Evolutionary conservation across 2,113 vertebrate species (phyloP).

Genomic region (Dicrurus megarhynchus): DNA sequence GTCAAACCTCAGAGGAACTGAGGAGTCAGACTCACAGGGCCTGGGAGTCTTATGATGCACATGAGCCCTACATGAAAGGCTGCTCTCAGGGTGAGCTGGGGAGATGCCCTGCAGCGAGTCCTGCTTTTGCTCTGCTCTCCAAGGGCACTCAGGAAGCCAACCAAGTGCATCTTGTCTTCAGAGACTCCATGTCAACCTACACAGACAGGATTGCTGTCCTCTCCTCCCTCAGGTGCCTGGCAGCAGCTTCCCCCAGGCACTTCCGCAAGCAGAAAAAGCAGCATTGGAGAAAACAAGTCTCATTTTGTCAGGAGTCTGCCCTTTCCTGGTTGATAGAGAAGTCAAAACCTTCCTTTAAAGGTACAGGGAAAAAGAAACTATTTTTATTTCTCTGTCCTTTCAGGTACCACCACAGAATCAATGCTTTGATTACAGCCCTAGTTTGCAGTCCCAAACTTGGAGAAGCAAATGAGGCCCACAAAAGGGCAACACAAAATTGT

Average conservation of each 20-base stretch:
- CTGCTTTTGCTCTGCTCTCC: background rate
- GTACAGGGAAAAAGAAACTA: background rate
- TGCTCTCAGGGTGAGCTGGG: background rate
- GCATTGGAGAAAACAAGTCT: background rate
- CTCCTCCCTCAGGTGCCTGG: background rate
- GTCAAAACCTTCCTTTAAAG: background rate
- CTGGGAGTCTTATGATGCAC: background rate
- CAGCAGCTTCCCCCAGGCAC: background rate
- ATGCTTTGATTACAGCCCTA: background rate
- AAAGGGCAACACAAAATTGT: constrained; percentile 31
- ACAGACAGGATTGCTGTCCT: background rate
- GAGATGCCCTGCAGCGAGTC: background rate
- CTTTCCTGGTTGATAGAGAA: background rate
- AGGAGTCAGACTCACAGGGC: background rate
- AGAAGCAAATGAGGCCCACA: constrained; percentile 27
- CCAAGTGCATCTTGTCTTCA: background rate
- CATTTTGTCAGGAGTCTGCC: background rate
- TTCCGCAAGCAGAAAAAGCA: background rate
- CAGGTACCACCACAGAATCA: constrained; percentile 26
- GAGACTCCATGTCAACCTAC: background rate
- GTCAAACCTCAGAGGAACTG: background rate
- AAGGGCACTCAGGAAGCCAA: background rate
- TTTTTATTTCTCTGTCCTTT: background rate
- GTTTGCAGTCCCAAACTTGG: background rate
- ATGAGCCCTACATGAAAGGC: background rate